Base-by-base conservation (phyloP, 2,888 invertebrate genomes). In the Dioctria rufipes region DNA sequence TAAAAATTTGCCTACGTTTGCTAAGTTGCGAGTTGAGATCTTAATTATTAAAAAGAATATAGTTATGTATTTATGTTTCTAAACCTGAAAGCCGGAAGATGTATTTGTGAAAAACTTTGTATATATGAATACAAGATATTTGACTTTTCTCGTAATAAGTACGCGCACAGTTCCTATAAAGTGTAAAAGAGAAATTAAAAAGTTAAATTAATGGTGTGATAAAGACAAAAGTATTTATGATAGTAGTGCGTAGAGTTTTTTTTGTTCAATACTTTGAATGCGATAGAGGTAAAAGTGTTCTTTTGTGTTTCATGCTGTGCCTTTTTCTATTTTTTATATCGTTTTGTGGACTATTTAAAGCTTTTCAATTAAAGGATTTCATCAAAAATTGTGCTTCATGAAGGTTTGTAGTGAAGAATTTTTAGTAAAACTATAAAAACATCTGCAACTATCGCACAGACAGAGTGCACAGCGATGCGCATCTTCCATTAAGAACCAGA, bases 281-380 rank as follows among this genome's bases (percentile, higher is more conserved):
- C 58, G 66, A 78, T 43, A 78, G 78, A 65, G 46, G 78, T 78
- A 78, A 78, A 78, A 78, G 78, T 78, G 66, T 78, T 78, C 78
- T 78, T 78, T 78, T 78, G 78, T 78, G 66, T 78, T 54, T 66
- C 51, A 66, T 66, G 63, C 63, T 63, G 66, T 78, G 58, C 66
- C 54, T 42, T 78, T 78, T 54, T 78, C 58, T 58, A 63, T 66
- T 71, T 54, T 51, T 11, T 71, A 39, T 5, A 51, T 13, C 9
- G 6, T 66, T 66, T 46, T 46, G 43, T 43, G 43, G 13, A 69
- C 13, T 51, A 49, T 49, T 71, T 71, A n/a, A 9, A 42, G 66
- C 2, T 43, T 66, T 42, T 5, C 6, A 11, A 9, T 66, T 40
- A 63, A 9, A 3, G 43, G n/a, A 61, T 49, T 25, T 2, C 43